Evolutionary conservation across 2,888 invertebrate species (phyloP).

Genomic region (Alsophila aescularia): DNA sequence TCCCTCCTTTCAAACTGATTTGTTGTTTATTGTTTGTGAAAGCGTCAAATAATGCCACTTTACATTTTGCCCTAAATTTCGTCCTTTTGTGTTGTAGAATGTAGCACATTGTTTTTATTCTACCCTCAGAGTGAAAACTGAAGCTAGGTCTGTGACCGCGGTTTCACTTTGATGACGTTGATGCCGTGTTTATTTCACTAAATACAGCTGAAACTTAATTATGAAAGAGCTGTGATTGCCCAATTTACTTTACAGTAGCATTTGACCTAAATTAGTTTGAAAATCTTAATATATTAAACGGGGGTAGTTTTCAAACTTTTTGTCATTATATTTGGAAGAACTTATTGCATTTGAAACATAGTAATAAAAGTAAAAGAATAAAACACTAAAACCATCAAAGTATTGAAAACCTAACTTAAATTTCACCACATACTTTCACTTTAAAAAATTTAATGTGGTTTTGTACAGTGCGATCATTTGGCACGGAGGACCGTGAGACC

Average conservation of each 20-base stretch:
- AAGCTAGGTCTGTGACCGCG: slow-evolving; percentile 53
- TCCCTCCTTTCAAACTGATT: slow-evolving; percentile 55
- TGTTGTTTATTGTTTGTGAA: slow-evolving; percentile 67
- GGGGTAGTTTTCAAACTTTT: slow-evolving; percentile 13
- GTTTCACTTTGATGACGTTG: slow-evolving; percentile 81
- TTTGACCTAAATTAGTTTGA: background rate
- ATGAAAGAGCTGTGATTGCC: slow-evolving; percentile 11
- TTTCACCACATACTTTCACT: background rate
- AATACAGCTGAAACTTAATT: slow-evolving; percentile 7
- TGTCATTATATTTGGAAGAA: background rate
- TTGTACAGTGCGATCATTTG: slow-evolving; percentile 97
- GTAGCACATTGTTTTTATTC: slow-evolving; percentile 59
- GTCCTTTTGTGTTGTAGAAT: slow-evolving; percentile 23
- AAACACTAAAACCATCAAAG: background rate
- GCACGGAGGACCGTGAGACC: slow-evolving; percentile 98
- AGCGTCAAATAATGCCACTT: slow-evolving; percentile 42
- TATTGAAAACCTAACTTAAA: background rate
- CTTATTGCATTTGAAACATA: background rate
- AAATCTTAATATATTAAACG: background rate
- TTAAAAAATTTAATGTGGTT: background rate
- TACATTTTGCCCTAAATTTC: slow-evolving; percentile 35
- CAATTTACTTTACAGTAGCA: background rate
- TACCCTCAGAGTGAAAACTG: slow-evolving; percentile 64
- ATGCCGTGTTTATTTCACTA: slow-evolving; percentile 27
- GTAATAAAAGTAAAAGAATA: background rate